Evolutionary conservation across 2,888 invertebrate species (phyloP), one percentile per base, ranked within the genome.

Genomic region (Calameuta filiformis): DNA sequence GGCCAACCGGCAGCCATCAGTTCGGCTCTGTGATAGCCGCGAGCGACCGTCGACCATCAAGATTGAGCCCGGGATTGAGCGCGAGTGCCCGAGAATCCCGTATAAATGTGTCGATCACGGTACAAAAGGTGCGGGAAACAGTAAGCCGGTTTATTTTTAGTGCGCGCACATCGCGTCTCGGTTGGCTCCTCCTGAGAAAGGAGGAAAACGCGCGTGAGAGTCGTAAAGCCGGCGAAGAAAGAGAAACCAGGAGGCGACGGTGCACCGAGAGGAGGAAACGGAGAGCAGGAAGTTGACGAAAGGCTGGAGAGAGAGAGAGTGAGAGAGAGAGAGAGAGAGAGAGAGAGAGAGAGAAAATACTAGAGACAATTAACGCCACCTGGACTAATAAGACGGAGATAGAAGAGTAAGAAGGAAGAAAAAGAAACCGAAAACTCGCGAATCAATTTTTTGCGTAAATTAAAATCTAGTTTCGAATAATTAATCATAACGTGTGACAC

Each of bases 21-120:
- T 34, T 35, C 37, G 35, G 15, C 23, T 34, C 11, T 6, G 35
- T 12, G 35, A 34, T 31, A 15, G 23, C 34, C 71, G 71, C 71
- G 71, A 30, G 34, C 15, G 31, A 33, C 23, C 71, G 71, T 34
- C 71, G 71, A 34, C 34, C 71, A n/a, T 37, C 74, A 37, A 37
- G 37, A 37, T 74, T 74, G 74, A 74, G 71, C 30, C 76, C 31
- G 56, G 56, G 56, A 56, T 56, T 56, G 56, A 56, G 56, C 35
- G 37, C 30, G 68, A 30, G 40, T 40, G 40, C 56, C 74, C 56
- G 37, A 37, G 73, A 74, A 76, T 74, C 82, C 82, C 81, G 81
- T 80, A 85, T 88, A 88, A 89, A 89, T 89, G 89, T 88, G 87
- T 88, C 89, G 89, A 84, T 87, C 89, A 84, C 86, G 88, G 84